phyloP scores from a whole-genome alignment of 1,140 invertebrate species.

The Drosophila albomicans region DNA sequence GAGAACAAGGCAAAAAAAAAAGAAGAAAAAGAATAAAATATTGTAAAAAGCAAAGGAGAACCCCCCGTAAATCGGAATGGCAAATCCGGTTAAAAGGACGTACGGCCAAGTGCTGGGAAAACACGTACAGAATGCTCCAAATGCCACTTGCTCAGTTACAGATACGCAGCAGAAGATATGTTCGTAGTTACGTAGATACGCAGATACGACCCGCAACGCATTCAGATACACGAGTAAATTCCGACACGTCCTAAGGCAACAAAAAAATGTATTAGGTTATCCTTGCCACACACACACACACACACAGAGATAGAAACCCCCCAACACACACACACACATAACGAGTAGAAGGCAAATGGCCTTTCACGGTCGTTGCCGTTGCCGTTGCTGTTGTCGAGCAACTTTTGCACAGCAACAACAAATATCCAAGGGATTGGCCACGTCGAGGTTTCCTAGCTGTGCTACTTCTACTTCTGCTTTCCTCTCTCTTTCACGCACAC shows the following conservation, averaged over 20 bases:
- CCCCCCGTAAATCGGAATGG: background rate
- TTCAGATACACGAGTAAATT: slow-evolving; percentile 69
- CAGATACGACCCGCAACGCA: slow-evolving; percentile 32
- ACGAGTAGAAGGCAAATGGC: slow-evolving; percentile 70
- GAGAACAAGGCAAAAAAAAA: background rate
- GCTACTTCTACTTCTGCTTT: background rate
- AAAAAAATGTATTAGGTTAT: slow-evolving; percentile 81
- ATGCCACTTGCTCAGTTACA: slow-evolving; percentile 33
- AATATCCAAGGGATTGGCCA: slow-evolving; percentile 39
- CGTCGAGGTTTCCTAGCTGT: slow-evolving; percentile 49
- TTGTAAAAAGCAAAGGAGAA: too few species aligned
- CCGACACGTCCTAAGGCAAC: slow-evolving; percentile 76
- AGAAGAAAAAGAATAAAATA: background rate
- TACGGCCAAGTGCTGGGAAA: slow-evolving; percentile 21
- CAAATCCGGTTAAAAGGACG: too few species aligned
- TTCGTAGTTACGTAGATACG: slow-evolving; percentile 25
- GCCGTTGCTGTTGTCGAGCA: slow-evolving; percentile 49
- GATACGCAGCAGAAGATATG: slow-evolving; percentile 28
- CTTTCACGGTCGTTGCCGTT: slow-evolving; percentile 80
- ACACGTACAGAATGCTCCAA: slow-evolving; percentile 40
- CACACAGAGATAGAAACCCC: slow-evolving; percentile 8
- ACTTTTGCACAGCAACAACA: slow-evolving; percentile 66
- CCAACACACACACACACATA: slow-evolving; percentile 20
- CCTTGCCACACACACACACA: slow-evolving; percentile 55
- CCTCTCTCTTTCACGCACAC: background rate